Percentiles rank a stretch among this genome's conserved stretches.
phyloP scores from a whole-genome alignment of 1,140 invertebrate genomes.

The Diabrotica undecimpunctata region DNA sequence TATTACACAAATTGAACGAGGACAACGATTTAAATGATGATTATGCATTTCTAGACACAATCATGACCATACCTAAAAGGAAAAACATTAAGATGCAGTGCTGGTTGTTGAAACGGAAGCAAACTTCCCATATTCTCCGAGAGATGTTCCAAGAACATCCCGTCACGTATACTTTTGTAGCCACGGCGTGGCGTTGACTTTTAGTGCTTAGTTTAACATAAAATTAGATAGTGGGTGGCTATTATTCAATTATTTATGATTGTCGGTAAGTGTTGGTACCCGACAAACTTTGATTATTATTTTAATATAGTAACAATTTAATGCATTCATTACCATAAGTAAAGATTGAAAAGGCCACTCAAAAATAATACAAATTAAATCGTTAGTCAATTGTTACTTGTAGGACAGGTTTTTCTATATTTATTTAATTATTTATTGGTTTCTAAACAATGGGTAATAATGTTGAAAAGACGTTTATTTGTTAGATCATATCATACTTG shows the following conservation, averaged over 20 bases:
- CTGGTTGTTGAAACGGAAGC: slow-evolving; percentile 6
- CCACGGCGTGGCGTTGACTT: not conserved
- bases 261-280: not conserved
- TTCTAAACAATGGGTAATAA: no score
- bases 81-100: slow-evolving; percentile 5
- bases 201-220: slow-evolving; percentile 5
- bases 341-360: no score
- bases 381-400: no score
- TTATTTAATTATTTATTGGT: no score
- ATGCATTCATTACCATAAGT: no score
- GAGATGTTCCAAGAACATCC: slow-evolving; percentile 12
- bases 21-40: no score
- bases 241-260: slow-evolving; percentile 16
- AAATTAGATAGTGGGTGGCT: slow-evolving; percentile 15
- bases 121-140: slow-evolving; percentile 2
- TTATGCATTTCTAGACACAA: not conserved
- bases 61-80: slow-evolving; percentile 5
- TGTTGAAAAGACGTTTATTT: no score
- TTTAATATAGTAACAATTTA: slow-evolving; percentile 3
- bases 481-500: no score
- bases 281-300: slow-evolving; percentile 1
- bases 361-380: no score
- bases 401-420: no score
- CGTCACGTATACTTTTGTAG: slow-evolving; percentile 7
- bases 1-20: no score